Evolutionary conservation across 2,888 invertebrate genomes (phyloP), one percentile per base, ranked within the genome.

Genomic region (Drosophila fulvimacula): DNA sequence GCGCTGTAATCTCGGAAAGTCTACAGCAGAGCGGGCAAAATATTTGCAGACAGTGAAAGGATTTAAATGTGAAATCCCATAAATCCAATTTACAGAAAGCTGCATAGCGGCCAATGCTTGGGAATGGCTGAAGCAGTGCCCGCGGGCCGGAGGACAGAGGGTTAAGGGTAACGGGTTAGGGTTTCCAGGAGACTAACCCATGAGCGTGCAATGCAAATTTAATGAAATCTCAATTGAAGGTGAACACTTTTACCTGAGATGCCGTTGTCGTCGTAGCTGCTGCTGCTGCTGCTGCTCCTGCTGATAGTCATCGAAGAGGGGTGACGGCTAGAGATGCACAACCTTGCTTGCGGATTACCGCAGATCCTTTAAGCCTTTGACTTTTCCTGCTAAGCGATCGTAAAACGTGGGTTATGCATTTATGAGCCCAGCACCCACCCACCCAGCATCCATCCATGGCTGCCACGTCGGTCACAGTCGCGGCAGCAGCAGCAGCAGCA

Each of bases 71-170:
- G 79, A 77, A 90, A 85, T 81, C 83, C 68, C 71, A 59, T 72
- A 90, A 91, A 91, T 92, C 91, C 91, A 91, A 90, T 91, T 91
- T 91, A 88, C 74, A 79, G 69, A 82, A 88, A 89, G 87, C 88
- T 85, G 81, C 83, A 82, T 83, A 80, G 66, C 78, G 71, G 49
- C 32, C 34, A 30, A 48, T 30, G 48, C 30, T 13, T 48, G 48
- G 30, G 48, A 55, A 21, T 21, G 21, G 13, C 15, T 21, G 13
- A 24, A 36, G n/a, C n/a, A n/a, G n/a, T n/a, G n/a, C n/a, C n/a
- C n/a, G n/a, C n/a, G n/a, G n/a, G n/a, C n/a, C n/a, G n/a, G n/a
- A n/a, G n/a, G n/a, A n/a, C n/a, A n/a, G n/a, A n/a, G 36, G 38
- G 24, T 24, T 5, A 11, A 10, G 10, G 51, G 17, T 24, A 72